Evolutionary conservation across 1,140 invertebrate genomes (phyloP), one percentile per base, ranked within the genome.

Genomic region (Pogonognathellus flavescens): DNA sequence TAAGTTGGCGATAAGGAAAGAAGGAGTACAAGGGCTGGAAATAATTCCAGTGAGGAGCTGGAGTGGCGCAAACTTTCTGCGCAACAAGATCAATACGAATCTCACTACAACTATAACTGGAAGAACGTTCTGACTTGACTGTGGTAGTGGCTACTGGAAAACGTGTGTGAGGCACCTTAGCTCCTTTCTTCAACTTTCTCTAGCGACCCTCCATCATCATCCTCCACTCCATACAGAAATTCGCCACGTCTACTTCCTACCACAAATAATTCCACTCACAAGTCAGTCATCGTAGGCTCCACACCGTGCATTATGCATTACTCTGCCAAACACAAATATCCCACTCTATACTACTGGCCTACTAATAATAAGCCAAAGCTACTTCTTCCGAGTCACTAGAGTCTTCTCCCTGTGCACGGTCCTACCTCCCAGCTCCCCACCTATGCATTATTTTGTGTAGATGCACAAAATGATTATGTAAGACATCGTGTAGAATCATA

Each of bases 61-160:
- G 22, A 55, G 80, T 81, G 80, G 80, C 80, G 80, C 80, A 81
- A 81, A 57, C 80, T 55, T 57, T 81, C 53, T 18, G 80, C 80
- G 80, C 80, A 81, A 55, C 80, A 57, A 81, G 80, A 81, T 81
- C 80, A 81, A 81, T 81, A 81, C 53, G 76, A 80, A 52, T 66
- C 62, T 22, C 62, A 66, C 31, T 41, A n/a, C n/a, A 13, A 14
- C 53, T 13, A n/a, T 10, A n/a, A 2, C 53, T n/a, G n/a, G n/a
- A 57, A 2, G 1, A n/a, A 57, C 53, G 3, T 2, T n/a, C 2
- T 57, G 53, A n/a, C 53, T 57, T 13, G 53, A 57, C 53, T 57
- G n/a, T n/a, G n/a, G n/a, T n/a, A n/a, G n/a, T 57, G 53, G 10
- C 53, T 57, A n/a, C 31, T 41, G 2, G 6, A 41, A 1, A 41